A percentile compares a stretch with the other conserved stretches of the same genome.
phyloP scores from a whole-genome alignment of 2,888 invertebrate species.

The Pemphredon lugubris region DNA sequence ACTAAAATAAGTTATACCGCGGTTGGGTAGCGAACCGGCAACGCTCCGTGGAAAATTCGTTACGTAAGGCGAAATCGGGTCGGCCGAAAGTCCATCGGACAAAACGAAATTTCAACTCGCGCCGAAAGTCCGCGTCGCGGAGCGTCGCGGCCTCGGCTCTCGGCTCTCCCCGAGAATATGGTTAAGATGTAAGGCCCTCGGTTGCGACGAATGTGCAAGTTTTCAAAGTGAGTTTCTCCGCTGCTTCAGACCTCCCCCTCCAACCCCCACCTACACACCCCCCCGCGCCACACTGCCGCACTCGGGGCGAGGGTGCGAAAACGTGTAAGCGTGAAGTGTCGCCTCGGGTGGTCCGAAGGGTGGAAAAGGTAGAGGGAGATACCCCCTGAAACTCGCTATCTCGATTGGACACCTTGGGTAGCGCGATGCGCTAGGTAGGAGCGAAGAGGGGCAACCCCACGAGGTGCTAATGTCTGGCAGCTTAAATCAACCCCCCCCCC shows the following conservation, averaged over 20 bases:
- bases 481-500: slow-evolving; percentile 63
- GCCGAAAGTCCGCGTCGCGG: slow-evolving; percentile 31
- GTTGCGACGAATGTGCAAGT: slow-evolving; percentile 60
- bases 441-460: slow-evolving; percentile 51
- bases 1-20: slow-evolving; percentile 14
- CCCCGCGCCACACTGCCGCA: slow-evolving; percentile 17
- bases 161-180: slow-evolving; percentile 39
- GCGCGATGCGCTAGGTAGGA: slow-evolving; percentile 26
- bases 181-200: slow-evolving; percentile 43
- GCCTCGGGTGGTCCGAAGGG: slow-evolving; percentile 37
- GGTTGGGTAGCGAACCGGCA: neutral
- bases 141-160: too few relatives aligned
- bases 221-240: slow-evolving; percentile 63
- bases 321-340: slow-evolving; percentile 45
- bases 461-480: slow-evolving; percentile 71
- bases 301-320: slow-evolving; percentile 43
- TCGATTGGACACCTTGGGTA: slow-evolving; percentile 63
- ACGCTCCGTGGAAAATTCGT: slow-evolving; percentile 2
- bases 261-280: slow-evolving; percentile 10
- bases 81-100: slow-evolving; percentile 33
- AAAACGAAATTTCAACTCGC: slow-evolving; percentile 50
- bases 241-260: slow-evolving; percentile 41
- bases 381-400: slow-evolving; percentile 59
- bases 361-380: slow-evolving; percentile 36
- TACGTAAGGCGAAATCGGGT: neutral